Percentiles rank a stretch among this genome's conserved stretches.
These are phyloP conservation scores for Pogonognathellus flavescens DNA, from an alignment of 1,140 invertebrate species.

Conservation along the genomic window DNA sequence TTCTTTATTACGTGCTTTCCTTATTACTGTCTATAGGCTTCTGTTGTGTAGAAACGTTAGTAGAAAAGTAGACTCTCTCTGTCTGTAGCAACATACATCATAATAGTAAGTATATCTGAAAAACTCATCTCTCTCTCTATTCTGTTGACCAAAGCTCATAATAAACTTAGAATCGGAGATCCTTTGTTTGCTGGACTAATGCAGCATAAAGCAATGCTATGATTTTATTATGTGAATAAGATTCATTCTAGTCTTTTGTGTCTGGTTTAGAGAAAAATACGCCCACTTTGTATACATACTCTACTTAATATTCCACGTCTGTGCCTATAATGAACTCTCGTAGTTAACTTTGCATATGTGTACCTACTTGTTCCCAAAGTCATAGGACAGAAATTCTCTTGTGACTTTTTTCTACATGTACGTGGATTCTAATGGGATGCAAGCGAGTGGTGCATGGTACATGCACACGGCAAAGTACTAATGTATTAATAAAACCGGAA, in stretches of 20 bases:
- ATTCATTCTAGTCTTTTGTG: conserved; percentile 31
- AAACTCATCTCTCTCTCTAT: too few relatives aligned
- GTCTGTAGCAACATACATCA: not conserved
- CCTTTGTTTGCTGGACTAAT: conserved; percentile 20
- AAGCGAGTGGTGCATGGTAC: not conserved
- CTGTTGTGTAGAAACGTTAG: too few relatives aligned
- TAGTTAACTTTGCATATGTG: not conserved
- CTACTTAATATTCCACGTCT: conserved; percentile 38
- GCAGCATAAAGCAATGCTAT: not conserved
- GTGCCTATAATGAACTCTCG: not conserved
- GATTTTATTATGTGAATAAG: conserved; percentile 49
- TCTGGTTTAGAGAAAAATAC: conserved; percentile 38
- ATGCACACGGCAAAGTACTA: not conserved
- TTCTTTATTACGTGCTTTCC: conserved; percentile 31
- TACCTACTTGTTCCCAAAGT: conserved; percentile 1
- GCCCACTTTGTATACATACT: conserved; percentile 44
- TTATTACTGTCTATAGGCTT: conserved; percentile 5
- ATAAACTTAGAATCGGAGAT: not conserved
- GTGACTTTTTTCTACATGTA: conserved; percentile 20
- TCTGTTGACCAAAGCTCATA: not conserved
- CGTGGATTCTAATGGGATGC: not conserved
- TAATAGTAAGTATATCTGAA: too few relatives aligned
- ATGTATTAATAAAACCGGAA: conserved; percentile 31
- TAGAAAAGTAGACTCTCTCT: too few relatives aligned
- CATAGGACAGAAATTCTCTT: conserved; percentile 22